These are phyloP conservation scores for Rhagologus leucostigma DNA, from an alignment of 2,113 vertebrate species.

Conservation along the genomic window DNA sequence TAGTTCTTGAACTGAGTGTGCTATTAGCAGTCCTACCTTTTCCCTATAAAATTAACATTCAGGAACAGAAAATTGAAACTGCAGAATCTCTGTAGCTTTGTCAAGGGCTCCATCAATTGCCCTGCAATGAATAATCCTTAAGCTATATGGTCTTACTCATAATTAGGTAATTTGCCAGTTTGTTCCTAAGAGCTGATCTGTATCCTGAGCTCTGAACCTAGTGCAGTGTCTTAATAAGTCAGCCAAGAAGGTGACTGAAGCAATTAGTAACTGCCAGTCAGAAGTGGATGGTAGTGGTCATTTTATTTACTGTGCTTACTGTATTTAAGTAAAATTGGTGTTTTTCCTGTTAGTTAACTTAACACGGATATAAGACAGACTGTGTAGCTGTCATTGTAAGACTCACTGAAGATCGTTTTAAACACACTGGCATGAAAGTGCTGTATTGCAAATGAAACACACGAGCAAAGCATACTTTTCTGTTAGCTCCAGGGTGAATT, in stretches of 20 bases:
- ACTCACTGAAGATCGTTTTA: not conserved
- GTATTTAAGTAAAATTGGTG: not conserved
- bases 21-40: not conserved
- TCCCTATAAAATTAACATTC: not conserved
- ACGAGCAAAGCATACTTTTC: not conserved
- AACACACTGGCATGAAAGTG: not conserved
- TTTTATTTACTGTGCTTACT: not conserved
- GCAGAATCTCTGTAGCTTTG: not conserved
- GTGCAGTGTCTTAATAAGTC: not conserved
- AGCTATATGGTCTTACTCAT: not conserved
- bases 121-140: not conserved
- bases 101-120: not conserved
- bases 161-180: not conserved
- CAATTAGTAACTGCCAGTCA: not conserved
- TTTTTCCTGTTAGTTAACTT: not conserved
- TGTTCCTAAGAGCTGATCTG: not conserved
- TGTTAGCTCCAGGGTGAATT: not conserved
- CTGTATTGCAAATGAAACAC: not conserved
- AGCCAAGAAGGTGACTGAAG: not conserved
- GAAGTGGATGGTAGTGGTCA: not conserved
- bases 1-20: not conserved
- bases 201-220: not conserved
- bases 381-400: not conserved
- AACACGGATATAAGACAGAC: fast-evolving
- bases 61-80: not conserved